Evolutionary conservation across 1,140 invertebrate species (phyloP), one percentile per base, ranked within the genome.

Genomic region (Oncopodura yosiiana): DNA sequence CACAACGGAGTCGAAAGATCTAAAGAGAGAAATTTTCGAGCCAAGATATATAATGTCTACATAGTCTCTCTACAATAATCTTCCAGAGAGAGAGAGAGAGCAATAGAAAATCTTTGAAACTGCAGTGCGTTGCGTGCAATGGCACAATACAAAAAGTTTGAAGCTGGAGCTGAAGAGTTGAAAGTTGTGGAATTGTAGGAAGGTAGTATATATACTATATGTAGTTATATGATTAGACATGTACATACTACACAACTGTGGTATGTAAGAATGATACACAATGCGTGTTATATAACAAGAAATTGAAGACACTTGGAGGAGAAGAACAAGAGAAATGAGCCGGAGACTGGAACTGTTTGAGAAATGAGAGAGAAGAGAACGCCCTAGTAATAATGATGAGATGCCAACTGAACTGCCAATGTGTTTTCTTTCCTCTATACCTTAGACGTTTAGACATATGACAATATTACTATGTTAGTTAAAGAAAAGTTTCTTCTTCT

Each of bases 311-410:
- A 46, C 26, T 32, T 30, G 44, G 30, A 18, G 44, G 16, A 30
- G 44, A 46, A 46, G 44, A 18, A 6, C 14, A 30, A 32, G 44
- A 32, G 44, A 46, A n/a, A n/a, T n/a, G 44, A 26, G 34, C 34
- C 19, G 27, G 23, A 46, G 29, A 3, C 34, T 32, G 27, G 16
- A n/a, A 18, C 6, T 42, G 16, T 11, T 21, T 5, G 16, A 42
- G 39, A 24, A 2, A 42, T 9, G 16, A 32, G 44, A 46, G 34
- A 46, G 19, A 30, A 32, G 29, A 46, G 44, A 46, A 46, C 44
- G 44, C 44, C 44, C 29, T 32, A 9, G 27, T 46, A 27, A 46
- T 46, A 46, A 46, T 46, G 44, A 46, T 46, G 27, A 46, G 29
- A 46, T n/a, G 34, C 30, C 23, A 39, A 19, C 21, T n/a, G 37